A percentile compares a stretch with the other conserved stretches of the same genome.
Conservation (phyloP, 2,888 invertebrate genomes). For the Schizaphis graminum region DNA sequence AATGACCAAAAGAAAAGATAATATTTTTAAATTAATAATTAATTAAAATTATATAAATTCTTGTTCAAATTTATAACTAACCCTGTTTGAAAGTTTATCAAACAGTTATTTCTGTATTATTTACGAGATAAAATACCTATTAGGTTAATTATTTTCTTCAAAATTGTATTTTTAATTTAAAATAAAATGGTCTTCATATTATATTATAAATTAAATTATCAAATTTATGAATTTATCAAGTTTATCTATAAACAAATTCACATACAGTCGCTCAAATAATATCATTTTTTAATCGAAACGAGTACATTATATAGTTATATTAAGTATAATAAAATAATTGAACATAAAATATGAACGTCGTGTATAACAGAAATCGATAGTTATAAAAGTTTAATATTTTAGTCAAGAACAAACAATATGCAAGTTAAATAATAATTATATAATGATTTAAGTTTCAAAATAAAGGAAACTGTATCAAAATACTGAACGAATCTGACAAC, state of each 20-base stretch:
- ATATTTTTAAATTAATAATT: background rate
- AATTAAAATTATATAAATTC: too few species aligned
- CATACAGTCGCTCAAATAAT: background rate
- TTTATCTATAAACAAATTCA: background rate
- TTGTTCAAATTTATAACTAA: background rate
- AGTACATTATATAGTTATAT: background rate
- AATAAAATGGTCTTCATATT: background rate
- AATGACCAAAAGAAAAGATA: background rate
- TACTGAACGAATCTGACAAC: conserved; percentile 48
- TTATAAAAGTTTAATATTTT: conserved; percentile 15
- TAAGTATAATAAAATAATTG: background rate
- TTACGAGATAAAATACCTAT: background rate
- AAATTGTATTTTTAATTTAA: background rate
- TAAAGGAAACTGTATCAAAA: background rate
- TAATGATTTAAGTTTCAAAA: conserved; percentile 30
- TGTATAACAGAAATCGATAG: background rate
- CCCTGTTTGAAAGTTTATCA: background rate
- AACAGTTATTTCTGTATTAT: background rate
- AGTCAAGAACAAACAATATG: background rate
- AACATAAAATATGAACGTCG: background rate
- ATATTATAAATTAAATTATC: background rate
- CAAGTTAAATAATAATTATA: conserved; percentile 32
- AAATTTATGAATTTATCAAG: background rate
- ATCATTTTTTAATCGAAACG: background rate
- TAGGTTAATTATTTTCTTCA: background rate